These are phyloP conservation scores for Xiphorhynchus erythropygius DNA, from an alignment of 2,797 vertebrate species.

Conservation along the genomic window DNA sequence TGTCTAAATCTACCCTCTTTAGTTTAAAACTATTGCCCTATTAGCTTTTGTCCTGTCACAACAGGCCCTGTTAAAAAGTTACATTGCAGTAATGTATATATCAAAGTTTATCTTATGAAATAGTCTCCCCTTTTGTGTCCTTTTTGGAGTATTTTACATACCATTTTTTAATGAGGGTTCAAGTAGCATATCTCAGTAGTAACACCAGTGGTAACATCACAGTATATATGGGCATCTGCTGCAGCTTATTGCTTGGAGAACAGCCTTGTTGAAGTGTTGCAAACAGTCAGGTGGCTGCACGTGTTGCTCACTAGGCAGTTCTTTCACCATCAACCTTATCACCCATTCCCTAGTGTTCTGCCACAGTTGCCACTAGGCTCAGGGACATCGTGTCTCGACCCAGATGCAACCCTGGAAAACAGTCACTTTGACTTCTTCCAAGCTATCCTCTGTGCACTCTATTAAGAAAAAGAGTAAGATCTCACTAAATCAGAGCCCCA, in stretches of 20 bases:
- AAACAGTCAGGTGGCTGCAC: neutral
- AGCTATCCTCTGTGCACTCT: neutral
- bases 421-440: neutral
- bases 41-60: neutral
- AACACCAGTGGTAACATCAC: neutral
- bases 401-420: accelerated
- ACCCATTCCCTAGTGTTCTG: neutral
- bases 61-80: neutral
- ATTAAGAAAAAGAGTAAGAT: neutral
- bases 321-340: neutral
- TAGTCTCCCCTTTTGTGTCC: neutral
- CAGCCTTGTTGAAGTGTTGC: neutral
- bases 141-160: neutral
- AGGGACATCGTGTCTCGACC: accelerated
- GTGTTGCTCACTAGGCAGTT: neutral
- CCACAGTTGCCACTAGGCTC: neutral
- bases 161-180: neutral
- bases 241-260: neutral
- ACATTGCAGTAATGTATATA: neutral
- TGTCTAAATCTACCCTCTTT: neutral
- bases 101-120: neutral
- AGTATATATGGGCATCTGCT: neutral
- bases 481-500: neutral
- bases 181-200: neutral
- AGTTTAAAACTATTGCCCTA: neutral